Evolutionary conservation across 2,888 invertebrate genomes (phyloP).

Genomic region (Cryptocephalus moraei): DNA sequence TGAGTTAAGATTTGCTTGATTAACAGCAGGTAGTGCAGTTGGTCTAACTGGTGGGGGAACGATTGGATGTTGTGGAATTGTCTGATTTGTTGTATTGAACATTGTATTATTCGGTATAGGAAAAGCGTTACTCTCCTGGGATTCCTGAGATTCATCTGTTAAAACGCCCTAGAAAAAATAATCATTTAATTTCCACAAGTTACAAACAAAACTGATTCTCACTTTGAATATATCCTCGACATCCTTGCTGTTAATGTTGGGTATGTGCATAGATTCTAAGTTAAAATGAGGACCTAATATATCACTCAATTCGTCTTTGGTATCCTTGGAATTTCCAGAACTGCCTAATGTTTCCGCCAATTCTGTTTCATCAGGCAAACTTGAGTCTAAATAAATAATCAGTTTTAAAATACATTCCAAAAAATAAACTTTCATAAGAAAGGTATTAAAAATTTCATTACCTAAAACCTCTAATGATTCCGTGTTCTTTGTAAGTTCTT

Average conservation of each 20-base stretch:
- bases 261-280: constrained; percentile 70
- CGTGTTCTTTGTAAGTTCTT: constrained; percentile 44
- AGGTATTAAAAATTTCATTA: constrained; percentile 15
- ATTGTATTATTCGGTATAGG: constrained; percentile 19
- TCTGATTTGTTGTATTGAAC: constrained; percentile 8
- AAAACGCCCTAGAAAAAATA: constrained; percentile 52
- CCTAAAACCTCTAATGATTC: constrained; percentile 42
- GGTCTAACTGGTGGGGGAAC: constrained; percentile 33
- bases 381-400: constrained; percentile 25
- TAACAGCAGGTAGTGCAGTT: constrained; percentile 38
- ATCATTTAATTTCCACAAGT: background rate
- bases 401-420: background rate
- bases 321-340: constrained; percentile 42
- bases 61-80: constrained; percentile 16
- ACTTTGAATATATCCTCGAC: constrained; percentile 83
- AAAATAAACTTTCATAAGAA: constrained; percentile 3
- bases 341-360: constrained; percentile 31
- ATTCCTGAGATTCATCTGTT: constrained; percentile 73
- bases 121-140: constrained; percentile 60
- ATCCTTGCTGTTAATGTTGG: constrained; percentile 83
- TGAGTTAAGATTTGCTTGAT: constrained; percentile 45
- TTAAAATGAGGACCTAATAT: constrained; percentile 61
- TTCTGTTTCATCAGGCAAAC: constrained; percentile 35
- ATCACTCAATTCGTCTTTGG: constrained; percentile 62
- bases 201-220: constrained; percentile 4